These are phyloP conservation scores for Troides oblongomaculatus DNA, from an alignment of 2,888 invertebrate genomes.

Conservation along the genomic window DNA sequence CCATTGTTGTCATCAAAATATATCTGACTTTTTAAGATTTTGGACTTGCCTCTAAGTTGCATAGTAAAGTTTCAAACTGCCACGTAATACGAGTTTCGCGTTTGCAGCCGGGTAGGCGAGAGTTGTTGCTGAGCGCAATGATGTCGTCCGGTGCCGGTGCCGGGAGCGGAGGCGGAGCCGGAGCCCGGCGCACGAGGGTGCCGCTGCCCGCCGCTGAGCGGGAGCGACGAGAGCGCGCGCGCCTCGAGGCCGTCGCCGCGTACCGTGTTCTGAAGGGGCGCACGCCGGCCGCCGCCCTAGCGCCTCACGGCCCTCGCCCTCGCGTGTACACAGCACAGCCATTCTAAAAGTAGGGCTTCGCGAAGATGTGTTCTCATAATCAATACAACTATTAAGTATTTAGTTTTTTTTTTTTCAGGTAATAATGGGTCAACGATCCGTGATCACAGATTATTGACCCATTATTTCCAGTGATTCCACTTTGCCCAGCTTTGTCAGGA, in stretches of 20 bases:
- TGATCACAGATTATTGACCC: no score
- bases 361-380: neutral
- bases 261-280: slow-evolving; percentile 34
- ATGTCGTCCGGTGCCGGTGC: slow-evolving; percentile 34
- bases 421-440: no score
- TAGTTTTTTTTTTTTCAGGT: neutral
- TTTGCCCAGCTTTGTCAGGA: no score
- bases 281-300: slow-evolving; percentile 18
- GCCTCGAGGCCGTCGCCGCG: slow-evolving; percentile 38
- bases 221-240: slow-evolving; percentile 39
- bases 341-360: neutral
- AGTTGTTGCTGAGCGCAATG: slow-evolving; percentile 71
- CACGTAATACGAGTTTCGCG: no score
- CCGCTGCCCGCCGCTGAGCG: slow-evolving; percentile 28
- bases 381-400: neutral
- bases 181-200: slow-evolving; percentile 22
- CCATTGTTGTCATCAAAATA: no score
- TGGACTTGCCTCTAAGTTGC: no score
- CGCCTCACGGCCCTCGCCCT: no score
- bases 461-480: no score
- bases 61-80: no score
- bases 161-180: slow-evolving; percentile 12
- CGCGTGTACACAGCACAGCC: neutral
- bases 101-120: slow-evolving; percentile 82
- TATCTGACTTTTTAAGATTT: no score